Evolutionary conservation across 1,140 invertebrate genomes (phyloP), one percentile per base, ranked within the genome.

Genomic region (Sycophila sp.): DNA sequence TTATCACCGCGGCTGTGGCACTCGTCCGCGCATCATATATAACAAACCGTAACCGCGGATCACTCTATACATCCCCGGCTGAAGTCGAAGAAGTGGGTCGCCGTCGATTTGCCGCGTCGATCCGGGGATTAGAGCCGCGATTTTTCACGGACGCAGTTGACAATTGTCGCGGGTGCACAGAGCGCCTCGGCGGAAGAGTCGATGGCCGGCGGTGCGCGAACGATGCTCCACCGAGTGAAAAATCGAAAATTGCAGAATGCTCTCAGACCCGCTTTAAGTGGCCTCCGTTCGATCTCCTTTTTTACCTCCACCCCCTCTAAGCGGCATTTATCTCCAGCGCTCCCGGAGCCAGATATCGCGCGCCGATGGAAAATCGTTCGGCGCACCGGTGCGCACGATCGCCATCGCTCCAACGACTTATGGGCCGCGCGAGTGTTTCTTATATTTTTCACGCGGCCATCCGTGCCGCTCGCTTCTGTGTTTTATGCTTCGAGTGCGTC

Each of bases 181-280:
- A n/a, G n/a, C n/a, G n/a, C n/a, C n/a, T n/a, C n/a, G n/a, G n/a
- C n/a, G n/a, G n/a, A n/a, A n/a, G n/a, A n/a, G n/a, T n/a, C n/a
- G n/a, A n/a, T n/a, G n/a, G n/a, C 24, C 30, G 17, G 19, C 30
- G 8, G 24, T 5, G 64, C 51, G n/a, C n/a, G n/a, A n/a, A n/a
- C n/a, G 26, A 75, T 73, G 73, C 75, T 78, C 73, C 77, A 42
- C 76, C 71, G 73, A 64, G 74, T 77, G 77, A 80, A 78, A 78
- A 78, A 80, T 80, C 74, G 79, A 75, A 78, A 78, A 78, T 78
- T 73, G 72, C 67, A 65, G 56, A 79, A 78, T 76, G 76, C 76
- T 78, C 74, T 78, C 76, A 76, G 60, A 65, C 69, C 69, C 73
- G 55, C 70, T 49, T 73, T 77, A 77, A 78, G 76, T 77, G 76